Evolutionary conservation across 64 coral and sea anemone genomes (phyloP), one percentile per base, ranked within the genome.

Genomic region (Montipora capricornis): DNA sequence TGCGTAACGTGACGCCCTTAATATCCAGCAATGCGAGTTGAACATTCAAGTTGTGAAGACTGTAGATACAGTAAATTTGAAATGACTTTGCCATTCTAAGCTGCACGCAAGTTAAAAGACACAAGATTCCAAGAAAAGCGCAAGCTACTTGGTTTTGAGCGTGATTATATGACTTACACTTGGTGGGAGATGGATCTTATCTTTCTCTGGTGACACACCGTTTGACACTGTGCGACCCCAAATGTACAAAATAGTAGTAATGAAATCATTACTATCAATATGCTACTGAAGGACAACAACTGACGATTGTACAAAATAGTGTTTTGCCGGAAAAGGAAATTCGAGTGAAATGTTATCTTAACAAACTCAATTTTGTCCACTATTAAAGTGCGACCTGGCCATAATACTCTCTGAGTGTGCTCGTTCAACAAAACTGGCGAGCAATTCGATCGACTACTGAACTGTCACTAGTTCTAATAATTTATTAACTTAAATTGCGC

Each of bases 91-190:
- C 70, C 70, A 73, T 73, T 73, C 70, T 73, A 64, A 64, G 9
- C 60, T 64, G 60, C 60, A 64, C 5, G 69, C 17, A 73, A 29
- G 70, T 73, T 73, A 73, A 73, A 6, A 73, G 70, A 29, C 70
- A 73, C 16, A 73, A 73, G 24, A 73, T 73, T 73, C 70, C 70
- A 29, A 73, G 70, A 20, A 73, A 73, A 73, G n/a, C 5, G 70
- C n/a, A 8, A 73, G 70, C 70, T 73, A 16, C 24, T 73, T 73
- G 4, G 69, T 73, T 24, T 6, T 24, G n/a, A 73, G 70, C n/a
- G 70, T 73, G 70, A 73, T 73, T 73, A 26, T 11, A 10, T 20
- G 70, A 73, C 70, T 29, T n/a, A 24, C 16, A 12, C 16, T 73
- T 44, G 70, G 70, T 29, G 70, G 70, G 70, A 29, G 70, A 73